Percentiles rank a stretch among this genome's conserved stretches.
Conservation (phyloP, 2,113 vertebrate species). For the Prietella phreatophila region DNA sequence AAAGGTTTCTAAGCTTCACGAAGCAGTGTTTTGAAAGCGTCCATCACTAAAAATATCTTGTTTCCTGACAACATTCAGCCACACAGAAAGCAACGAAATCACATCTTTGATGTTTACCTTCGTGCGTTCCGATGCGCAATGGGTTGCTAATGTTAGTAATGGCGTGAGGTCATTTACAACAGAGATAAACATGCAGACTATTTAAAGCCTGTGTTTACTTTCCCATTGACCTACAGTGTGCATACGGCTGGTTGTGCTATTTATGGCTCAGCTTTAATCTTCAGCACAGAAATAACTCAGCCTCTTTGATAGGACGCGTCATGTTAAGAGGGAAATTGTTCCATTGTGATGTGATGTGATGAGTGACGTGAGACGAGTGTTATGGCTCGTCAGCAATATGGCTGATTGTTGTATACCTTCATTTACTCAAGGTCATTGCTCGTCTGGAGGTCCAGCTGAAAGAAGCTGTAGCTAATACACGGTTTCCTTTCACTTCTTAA, state of each 20-base stretch:
- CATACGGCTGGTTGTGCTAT: background rate
- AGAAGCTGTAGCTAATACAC: background rate
- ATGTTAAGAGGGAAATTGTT: constrained; percentile 19
- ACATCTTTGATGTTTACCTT: background rate
- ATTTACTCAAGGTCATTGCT: background rate
- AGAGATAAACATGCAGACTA: background rate
- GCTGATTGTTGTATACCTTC: background rate
- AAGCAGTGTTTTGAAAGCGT: too few species aligned
- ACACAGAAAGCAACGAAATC: background rate
- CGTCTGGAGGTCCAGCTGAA: background rate
- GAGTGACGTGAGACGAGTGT: background rate
- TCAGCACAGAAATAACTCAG: background rate
- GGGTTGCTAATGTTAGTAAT: background rate
- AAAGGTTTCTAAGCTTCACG: too few species aligned
- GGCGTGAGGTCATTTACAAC: constrained; percentile 5
- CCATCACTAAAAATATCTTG: background rate
- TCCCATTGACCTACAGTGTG: background rate
- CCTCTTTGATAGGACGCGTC: constrained; percentile 1
- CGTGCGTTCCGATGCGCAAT: background rate
- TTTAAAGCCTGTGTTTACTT: constrained; percentile 14
- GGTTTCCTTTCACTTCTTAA: background rate
- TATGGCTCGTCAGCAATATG: background rate
- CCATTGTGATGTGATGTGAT: background rate
- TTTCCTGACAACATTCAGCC: background rate
- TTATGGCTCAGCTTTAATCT: constrained; percentile 11